Conservation (phyloP, 2,113 vertebrate genomes). For the Pseudorasbora parva region DNA sequence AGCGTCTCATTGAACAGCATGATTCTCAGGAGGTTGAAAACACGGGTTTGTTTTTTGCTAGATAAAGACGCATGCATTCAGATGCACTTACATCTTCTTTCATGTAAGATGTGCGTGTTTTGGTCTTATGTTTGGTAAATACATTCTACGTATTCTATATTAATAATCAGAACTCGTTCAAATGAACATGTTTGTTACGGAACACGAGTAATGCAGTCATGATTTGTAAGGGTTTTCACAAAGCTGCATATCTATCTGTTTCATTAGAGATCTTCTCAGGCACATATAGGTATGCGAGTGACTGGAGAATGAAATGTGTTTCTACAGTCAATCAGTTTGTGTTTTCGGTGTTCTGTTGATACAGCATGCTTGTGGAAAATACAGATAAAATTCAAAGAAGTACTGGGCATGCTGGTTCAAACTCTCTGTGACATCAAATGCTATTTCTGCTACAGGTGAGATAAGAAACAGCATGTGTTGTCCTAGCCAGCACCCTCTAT, state of each 20-base stretch:
- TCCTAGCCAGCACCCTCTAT: slow-evolving; percentile 7
- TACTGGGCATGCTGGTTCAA: slow-evolving; percentile 29
- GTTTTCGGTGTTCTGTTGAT: not conserved
- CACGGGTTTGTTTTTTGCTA: slow-evolving; percentile 33
- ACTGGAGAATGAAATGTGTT: not conserved
- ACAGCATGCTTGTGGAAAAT: slow-evolving; percentile 15
- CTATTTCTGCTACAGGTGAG: slow-evolving; percentile 30
- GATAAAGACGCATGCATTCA: slow-evolving; percentile 9
- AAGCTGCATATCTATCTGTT: not conserved
- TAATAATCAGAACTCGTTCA: not conserved
- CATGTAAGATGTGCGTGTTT: not conserved
- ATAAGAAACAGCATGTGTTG: slow-evolving; percentile 42
- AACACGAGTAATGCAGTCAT: slow-evolving; percentile 18
- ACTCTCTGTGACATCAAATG: slow-evolving; percentile 44
- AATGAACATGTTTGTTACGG: not conserved
- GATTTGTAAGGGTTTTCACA: not conserved
- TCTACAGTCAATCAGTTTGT: not conserved
- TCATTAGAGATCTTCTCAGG: slow-evolving; percentile 20
- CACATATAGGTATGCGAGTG: not conserved
- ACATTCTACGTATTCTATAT: not conserved
- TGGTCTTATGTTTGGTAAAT: slow-evolving; percentile 22
- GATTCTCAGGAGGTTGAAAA: slow-evolving; percentile 42
- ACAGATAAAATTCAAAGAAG: slow-evolving; percentile 24
- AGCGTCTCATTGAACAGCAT: slow-evolving; percentile 46
- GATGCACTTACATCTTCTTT: slow-evolving; percentile 3